Percentiles rank a stretch among this genome's conserved stretches.
Conservation (phyloP, 2,888 invertebrate genomes). For the Brachyptera risi region DNA sequence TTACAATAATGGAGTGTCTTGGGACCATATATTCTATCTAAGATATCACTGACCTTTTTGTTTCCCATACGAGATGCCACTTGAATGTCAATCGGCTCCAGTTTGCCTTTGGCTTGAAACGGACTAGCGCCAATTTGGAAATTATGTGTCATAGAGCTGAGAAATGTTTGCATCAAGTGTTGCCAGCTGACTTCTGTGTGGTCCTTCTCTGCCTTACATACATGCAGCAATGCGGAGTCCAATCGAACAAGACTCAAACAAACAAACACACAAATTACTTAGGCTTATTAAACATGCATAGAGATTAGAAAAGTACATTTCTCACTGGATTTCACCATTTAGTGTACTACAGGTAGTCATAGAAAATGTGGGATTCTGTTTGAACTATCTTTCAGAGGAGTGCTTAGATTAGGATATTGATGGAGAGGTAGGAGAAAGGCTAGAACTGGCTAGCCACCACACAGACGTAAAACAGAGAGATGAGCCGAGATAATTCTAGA, state of each 20-base stretch:
- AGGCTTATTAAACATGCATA: background rate
- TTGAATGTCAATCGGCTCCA: constrained; percentile 73
- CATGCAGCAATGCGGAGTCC: background rate
- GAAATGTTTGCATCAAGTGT: background rate
- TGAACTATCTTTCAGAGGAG: too few species aligned
- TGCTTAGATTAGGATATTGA: too few species aligned
- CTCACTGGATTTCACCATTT: too few species aligned
- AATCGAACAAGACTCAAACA: background rate
- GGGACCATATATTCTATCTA: too few species aligned
- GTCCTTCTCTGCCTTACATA: background rate
- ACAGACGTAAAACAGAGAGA: too few species aligned
- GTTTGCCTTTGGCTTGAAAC: constrained; percentile 63
- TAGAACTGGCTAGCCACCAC: too few species aligned
- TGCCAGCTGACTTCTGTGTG: background rate
- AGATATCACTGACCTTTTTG: constrained; percentile 85
- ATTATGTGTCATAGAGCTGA: background rate
- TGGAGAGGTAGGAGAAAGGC: too few species aligned
- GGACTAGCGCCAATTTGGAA: background rate
- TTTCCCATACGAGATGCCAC: constrained; percentile 76
- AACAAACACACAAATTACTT: background rate
- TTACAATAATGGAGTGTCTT: too few species aligned
- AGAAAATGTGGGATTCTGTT: too few species aligned
- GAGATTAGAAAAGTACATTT: background rate
- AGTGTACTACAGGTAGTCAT: too few species aligned
- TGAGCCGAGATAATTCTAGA: too few species aligned